Conservation (phyloP, 2,797 vertebrate genomes). For the Eidolon dupreanum region DNA sequence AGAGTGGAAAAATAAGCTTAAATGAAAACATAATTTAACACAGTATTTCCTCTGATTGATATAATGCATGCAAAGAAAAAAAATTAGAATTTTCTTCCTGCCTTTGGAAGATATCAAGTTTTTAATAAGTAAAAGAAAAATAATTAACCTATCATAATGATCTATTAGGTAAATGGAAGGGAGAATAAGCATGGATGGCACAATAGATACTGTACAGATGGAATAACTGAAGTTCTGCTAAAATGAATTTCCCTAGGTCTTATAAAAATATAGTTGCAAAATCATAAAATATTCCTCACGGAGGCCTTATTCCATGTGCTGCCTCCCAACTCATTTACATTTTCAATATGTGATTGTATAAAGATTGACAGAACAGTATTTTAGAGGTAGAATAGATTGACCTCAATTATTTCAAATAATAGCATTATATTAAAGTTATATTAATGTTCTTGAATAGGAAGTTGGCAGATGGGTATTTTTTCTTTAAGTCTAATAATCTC, state of each 20-base stretch:
- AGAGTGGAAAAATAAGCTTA: not conserved
- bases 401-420: conserved; percentile 9
- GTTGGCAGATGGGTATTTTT: not conserved
- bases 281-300: not conserved
- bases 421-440: not conserved
- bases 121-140: not conserved
- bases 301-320: not conserved
- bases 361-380: not conserved
- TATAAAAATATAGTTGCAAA: not conserved
- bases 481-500: not conserved
- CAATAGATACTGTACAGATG: not conserved
- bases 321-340: not conserved
- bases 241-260: not conserved
- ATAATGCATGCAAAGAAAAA: not conserved
- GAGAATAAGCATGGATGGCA: not conserved
- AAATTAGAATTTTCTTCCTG: not conserved
- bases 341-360: not conserved
- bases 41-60: not conserved
- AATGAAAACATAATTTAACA: not conserved
- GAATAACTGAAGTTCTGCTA: not conserved
- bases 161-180: not conserved
- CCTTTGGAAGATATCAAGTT: not conserved
- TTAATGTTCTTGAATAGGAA: not conserved
- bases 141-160: not conserved
- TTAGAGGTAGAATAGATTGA: not conserved